Percentiles rank a stretch among this genome's conserved stretches.
These are phyloP conservation scores for Chaetogeoica ovagalla DNA, from an alignment of 2,888 invertebrate species.

Conservation along the genomic window DNA sequence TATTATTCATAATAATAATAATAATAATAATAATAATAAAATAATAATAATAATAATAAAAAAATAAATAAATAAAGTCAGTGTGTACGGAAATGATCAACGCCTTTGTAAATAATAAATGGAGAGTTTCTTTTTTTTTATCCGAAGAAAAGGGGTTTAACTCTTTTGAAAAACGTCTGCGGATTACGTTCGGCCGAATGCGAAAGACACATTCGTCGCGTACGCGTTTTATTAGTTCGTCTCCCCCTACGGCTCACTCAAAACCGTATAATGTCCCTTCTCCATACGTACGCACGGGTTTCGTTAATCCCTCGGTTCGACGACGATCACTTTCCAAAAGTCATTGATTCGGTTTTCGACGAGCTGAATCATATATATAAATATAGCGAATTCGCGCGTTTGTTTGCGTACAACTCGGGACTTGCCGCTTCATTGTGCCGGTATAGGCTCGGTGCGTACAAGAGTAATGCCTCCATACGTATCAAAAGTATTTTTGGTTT, in stretches of 20 bases:
- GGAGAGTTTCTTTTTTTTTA: conserved; percentile 3
- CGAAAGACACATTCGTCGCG: neutral
- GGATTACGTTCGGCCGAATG: conserved; percentile 24
- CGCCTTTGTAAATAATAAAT: too few relatives aligned
- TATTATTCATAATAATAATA: too few relatives aligned
- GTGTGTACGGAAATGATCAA: neutral
- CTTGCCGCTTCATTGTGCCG: conserved; percentile 17
- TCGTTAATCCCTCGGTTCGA: conserved; percentile 7
- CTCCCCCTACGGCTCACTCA: too few relatives aligned
- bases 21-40: too few relatives aligned
- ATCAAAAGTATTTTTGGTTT: too few relatives aligned
- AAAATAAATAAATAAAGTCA: conserved; percentile 26
- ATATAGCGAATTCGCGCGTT: neutral
- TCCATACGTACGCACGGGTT: neutral
- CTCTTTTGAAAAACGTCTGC: conserved; percentile 7
- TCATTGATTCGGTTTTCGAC: conserved; percentile 31
- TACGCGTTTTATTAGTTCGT: too few relatives aligned
- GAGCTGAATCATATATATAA: neutral
- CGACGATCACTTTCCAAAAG: conserved; percentile 19
- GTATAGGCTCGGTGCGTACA: neutral
- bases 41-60: too few relatives aligned
- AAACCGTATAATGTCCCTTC: neutral
- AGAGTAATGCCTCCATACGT: neutral
- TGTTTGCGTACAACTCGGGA: conserved; percentile 32
- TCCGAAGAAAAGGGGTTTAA: neutral